These are phyloP conservation scores for Echinometra lucunter DNA, from an alignment of 53 echinoderm and acorn worm genomes.

Conservation along the genomic window DNA sequence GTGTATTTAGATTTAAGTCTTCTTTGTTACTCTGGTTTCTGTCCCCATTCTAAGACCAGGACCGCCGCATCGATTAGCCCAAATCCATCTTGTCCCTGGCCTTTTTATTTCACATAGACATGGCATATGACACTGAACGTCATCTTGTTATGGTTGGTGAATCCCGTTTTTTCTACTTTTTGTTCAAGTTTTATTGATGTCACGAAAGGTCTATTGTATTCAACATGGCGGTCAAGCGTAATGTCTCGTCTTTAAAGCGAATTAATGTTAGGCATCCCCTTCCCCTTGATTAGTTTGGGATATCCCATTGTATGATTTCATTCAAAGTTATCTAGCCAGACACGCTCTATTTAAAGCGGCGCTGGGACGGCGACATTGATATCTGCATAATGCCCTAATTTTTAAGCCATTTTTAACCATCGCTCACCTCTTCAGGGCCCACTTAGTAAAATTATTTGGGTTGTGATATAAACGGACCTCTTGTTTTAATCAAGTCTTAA, in stretches of 20 bases:
- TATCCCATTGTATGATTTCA: neutral
- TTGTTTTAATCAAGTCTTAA: too few species aligned
- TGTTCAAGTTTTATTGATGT: neutral
- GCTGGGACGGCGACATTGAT: conserved; percentile 23
- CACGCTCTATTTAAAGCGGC: neutral
- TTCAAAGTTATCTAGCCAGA: conserved; percentile 11
- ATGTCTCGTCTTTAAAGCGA: conserved; percentile 2
- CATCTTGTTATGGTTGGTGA: neutral
- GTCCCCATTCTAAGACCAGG: neutral
- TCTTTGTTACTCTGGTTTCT: conserved; percentile 8
- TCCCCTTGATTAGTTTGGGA: conserved; percentile 25
- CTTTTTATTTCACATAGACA: conserved; percentile 48
- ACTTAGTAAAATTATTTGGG: too few species aligned
- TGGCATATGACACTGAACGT: conserved; percentile 27
- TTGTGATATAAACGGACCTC: too few species aligned
- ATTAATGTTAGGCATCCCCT: neutral
- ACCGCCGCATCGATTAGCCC: conserved; percentile 7
- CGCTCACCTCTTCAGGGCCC: too few species aligned
- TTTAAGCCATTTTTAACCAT: too few species aligned
- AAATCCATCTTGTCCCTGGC: neutral
- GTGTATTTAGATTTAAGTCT: neutral
- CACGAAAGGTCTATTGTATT: neutral
- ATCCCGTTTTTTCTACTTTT: neutral
- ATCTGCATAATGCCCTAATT: neutral
- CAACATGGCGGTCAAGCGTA: conserved; percentile 18